Conservation (phyloP, 2,797 vertebrate species). For the Urophycis tenuis region DNA sequence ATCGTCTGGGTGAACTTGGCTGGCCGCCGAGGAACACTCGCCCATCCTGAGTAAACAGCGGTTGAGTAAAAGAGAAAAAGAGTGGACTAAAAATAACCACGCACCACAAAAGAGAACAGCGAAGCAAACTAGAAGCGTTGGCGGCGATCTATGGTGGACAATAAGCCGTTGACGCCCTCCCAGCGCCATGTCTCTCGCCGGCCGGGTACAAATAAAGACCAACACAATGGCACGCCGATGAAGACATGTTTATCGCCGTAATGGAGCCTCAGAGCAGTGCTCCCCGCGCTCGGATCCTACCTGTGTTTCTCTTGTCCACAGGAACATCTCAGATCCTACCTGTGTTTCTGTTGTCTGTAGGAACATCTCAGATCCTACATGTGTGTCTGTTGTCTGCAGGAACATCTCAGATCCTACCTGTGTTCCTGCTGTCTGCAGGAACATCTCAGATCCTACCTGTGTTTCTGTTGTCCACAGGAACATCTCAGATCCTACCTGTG, state of each 20-base stretch:
- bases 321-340: no score
- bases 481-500: no score
- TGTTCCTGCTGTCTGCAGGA: no score
- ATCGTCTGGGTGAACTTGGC: neutral
- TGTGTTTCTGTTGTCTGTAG: no score
- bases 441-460: no score
- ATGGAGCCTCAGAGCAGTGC: neutral
- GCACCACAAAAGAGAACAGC: neutral
- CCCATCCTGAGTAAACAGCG: neutral
- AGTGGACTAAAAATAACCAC: neutral
- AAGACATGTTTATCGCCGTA: neutral
- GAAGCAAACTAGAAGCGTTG: neutral
- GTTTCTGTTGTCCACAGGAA: no score
- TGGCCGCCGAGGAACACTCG: neutral
- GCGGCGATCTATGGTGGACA: neutral
- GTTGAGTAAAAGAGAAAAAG: neutral
- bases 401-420: no score
- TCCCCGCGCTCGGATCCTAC: no score
- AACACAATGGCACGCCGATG: neutral
- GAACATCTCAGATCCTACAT: no score
- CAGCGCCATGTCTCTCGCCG: neutral
- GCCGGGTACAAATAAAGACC: neutral
- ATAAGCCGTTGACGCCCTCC: neutral
- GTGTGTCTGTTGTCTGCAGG: no score
- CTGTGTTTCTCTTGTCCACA: no score